Conservation (phyloP, 1,140 invertebrate genomes). For the Penaeus japonicus region DNA sequence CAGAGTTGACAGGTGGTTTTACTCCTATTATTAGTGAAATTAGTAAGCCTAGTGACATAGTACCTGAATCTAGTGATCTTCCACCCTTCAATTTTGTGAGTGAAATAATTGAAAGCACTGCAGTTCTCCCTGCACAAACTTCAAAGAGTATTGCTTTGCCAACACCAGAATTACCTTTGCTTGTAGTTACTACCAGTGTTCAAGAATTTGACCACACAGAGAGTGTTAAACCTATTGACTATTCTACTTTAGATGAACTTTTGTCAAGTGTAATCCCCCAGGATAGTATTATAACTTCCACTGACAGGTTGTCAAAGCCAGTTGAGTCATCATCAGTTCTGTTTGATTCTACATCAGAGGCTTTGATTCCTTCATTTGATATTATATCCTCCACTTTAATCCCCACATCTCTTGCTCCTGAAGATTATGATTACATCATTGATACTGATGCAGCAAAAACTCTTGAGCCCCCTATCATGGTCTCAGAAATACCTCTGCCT, state of each 20-base stretch:
- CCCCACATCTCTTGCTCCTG: not conserved
- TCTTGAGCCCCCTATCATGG: constrained; percentile 21
- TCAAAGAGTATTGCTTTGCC: not conserved
- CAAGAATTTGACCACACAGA: constrained; percentile 19
- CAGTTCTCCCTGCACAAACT: constrained; percentile 2
- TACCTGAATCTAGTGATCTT: constrained; percentile 20
- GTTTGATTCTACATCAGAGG: too few relatives aligned
- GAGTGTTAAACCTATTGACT: not conserved
- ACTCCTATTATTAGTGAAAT: constrained; percentile 32
- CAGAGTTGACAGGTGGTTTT: constrained; percentile 39
- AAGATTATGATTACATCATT: not conserved
- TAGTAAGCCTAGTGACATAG: constrained; percentile 23
- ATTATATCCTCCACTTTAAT: not conserved
- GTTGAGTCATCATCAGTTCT: too few relatives aligned
- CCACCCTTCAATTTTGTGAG: not conserved
- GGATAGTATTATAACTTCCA: constrained; percentile 20
- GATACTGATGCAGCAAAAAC: not conserved
- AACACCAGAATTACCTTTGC: constrained; percentile 10
- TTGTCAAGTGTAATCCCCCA: constrained; percentile 15
- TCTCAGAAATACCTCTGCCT: constrained; percentile 14
- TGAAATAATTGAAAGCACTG: constrained; percentile 26
- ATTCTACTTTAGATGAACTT: constrained; percentile 9
- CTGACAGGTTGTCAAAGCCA: too few relatives aligned
- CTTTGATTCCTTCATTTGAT: too few relatives aligned
- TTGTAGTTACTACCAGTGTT: not conserved